Base-by-base conservation (phyloP, 2,888 invertebrate species). In the Lacanobia wlatinum region DNA sequence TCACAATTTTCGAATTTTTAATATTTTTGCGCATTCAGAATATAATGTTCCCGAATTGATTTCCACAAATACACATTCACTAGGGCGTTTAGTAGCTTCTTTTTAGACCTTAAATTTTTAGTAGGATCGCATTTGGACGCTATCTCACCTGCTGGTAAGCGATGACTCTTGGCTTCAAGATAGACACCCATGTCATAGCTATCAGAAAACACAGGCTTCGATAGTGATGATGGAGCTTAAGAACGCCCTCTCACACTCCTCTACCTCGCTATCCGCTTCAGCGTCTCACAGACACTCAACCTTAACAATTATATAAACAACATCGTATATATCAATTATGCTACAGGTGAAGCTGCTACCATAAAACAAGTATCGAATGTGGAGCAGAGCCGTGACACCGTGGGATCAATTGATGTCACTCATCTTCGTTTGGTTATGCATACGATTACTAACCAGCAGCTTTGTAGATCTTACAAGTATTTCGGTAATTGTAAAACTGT, bases 301-400 rank as follows among this genome's bases (percentile, higher is more conserved):
- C 70, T 53, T 68, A 56, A 69, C 6, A 50, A 69, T 84, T 84
- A 77, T 68, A 67, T 76, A 84, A 79, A 64, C 70, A 79, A n/a
- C 12, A 82, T 56, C 18, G 53, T 43, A 55, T 23, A 52, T 56
- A 66, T 68, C 56, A 63, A 48, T 56, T 66, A 60, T 8, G 28
- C 43, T 48, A 61, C 60, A 64, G 28, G 62, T 80, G 59, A 58
- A 63, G 56, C 50, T 62, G 38, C 40, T 63, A n/a, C 50, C 55
- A 66, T 73, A 63, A 59, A 70, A 66, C 53, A 70, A 70, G 75
- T 52, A 80, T 58, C 34, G 64, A 80, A 80, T 83, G 70, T 71
- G 21, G 76, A 78, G 59, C 78, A 50, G 2, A 70, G 70, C 67
- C 82, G 48, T 75, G 84, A 72, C 69, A 77, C 40, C 58, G 61